Conservation (phyloP, 1,140 invertebrate genomes). For the Zophobas atratus region DNA sequence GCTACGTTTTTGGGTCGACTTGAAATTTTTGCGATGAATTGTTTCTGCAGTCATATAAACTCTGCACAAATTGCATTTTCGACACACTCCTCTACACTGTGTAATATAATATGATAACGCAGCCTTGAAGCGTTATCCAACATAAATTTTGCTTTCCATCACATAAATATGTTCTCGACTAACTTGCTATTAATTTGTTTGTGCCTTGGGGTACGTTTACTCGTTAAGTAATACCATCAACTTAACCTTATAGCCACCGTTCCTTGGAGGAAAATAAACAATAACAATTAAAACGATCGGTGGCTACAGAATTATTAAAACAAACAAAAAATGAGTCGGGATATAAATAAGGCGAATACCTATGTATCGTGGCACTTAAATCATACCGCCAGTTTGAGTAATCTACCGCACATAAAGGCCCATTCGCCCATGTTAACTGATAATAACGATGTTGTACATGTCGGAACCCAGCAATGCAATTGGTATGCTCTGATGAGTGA, state of each 20-base stretch:
- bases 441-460: conserved; percentile 5
- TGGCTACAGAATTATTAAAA: conserved; percentile 29
- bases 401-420: conserved; percentile 32
- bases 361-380: conserved; percentile 45
- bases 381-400: conserved; percentile 28
- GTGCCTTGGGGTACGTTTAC: conserved; percentile 33
- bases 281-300: conserved; percentile 48
- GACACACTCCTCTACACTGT: no score
- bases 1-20: no score
- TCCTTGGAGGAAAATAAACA: conserved; percentile 38
- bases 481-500: conserved; percentile 45
- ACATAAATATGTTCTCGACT: conserved; percentile 32
- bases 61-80: no score
- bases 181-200: conserved; percentile 34
- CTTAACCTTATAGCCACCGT: conserved; percentile 34
- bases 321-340: conserved; percentile 31
- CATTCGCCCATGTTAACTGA: conserved; percentile 37
- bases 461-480: conserved; percentile 12
- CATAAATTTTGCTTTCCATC: conserved; percentile 28
- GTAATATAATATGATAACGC: no score
- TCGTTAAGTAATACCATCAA: conserved; percentile 48
- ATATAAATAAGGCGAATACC: conserved; percentile 28
- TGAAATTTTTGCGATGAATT: no score
- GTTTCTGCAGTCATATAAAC: neutral
- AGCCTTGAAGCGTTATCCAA: neutral